A percentile compares a stretch with the other conserved stretches of the same genome.
Evolutionary conservation across 2,113 vertebrate species (phyloP).

Genomic region (Pantherophis guttatus): DNA sequence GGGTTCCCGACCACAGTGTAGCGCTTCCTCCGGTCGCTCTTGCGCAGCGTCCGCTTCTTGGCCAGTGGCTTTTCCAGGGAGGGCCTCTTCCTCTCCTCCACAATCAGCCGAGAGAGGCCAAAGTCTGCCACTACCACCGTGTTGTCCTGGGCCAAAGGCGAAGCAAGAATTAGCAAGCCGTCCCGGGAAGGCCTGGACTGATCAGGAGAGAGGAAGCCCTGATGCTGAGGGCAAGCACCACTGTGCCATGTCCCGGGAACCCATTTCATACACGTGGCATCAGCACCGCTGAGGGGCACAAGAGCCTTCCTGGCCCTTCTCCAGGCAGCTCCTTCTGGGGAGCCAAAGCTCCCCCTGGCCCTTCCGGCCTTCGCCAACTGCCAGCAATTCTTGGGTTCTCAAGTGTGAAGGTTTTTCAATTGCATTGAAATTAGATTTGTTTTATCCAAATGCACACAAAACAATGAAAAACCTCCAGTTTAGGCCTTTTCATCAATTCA

Average conservation of each 20-base stretch:
- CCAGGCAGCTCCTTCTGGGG: background rate
- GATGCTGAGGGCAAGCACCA: background rate
- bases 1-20: constrained; percentile 97
- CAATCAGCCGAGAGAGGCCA: constrained; percentile 86
- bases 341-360: background rate
- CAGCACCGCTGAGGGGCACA: background rate
- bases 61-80: constrained; percentile 77
- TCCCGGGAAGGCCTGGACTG: background rate
- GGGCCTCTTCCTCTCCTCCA: constrained; percentile 88
- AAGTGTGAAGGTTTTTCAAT: background rate
- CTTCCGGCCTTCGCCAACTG: background rate
- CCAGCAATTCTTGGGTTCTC: background rate
- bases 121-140: constrained; percentile 96
- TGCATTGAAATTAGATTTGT: background rate
- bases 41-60: constrained; percentile 86
- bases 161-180: background rate
- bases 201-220: background rate
- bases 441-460: background rate
- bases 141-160: constrained; percentile 77
- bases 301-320: background rate
- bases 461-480: background rate
- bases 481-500: background rate
- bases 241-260: background rate
- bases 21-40: constrained; percentile 89
- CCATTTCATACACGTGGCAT: background rate